phyloP scores from a whole-genome alignment of 2,797 vertebrate species.

The Octomys mimax region DNA sequence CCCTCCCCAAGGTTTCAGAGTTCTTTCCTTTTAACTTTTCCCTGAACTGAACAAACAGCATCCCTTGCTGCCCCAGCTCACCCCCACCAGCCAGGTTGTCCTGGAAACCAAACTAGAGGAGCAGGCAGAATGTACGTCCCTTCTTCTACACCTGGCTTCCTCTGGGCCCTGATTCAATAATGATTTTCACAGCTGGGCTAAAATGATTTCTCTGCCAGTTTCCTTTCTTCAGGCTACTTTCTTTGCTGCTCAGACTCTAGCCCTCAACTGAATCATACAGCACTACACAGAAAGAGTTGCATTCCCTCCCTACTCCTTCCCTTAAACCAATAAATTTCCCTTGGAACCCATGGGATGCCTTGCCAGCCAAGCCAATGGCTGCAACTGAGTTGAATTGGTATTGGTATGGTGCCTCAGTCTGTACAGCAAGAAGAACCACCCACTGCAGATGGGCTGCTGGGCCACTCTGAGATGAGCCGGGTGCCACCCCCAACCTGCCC shows the following conservation, averaged over 20 bases:
- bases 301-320: slow-evolving; percentile 41
- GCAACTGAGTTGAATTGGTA: slow-evolving; percentile 26
- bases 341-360: slow-evolving; percentile 60
- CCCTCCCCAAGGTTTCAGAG: neutral
- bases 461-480: slow-evolving; percentile 17
- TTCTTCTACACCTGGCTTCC: slow-evolving; percentile 37
- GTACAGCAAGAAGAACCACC: slow-evolving; percentile 12
- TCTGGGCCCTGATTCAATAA: neutral
- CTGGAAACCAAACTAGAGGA: slow-evolving; percentile 62
- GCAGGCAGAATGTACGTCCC: neutral
- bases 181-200: slow-evolving; percentile 57
- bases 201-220: slow-evolving; percentile 39
- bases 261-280: slow-evolving; percentile 59
- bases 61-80: no score
- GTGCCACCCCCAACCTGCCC: neutral
- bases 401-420: neutral
- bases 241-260: slow-evolving; percentile 32
- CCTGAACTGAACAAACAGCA: neutral
- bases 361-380: slow-evolving; percentile 61
- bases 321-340: slow-evolving; percentile 72
- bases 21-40: slow-evolving; percentile 32
- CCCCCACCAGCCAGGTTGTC: neutral
- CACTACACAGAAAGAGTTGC: slow-evolving; percentile 5
- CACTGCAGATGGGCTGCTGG: neutral
- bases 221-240: neutral